Evolutionary conservation across 2,113 vertebrate genomes (phyloP).

Genomic region (Potamarius usumacintae): DNA sequence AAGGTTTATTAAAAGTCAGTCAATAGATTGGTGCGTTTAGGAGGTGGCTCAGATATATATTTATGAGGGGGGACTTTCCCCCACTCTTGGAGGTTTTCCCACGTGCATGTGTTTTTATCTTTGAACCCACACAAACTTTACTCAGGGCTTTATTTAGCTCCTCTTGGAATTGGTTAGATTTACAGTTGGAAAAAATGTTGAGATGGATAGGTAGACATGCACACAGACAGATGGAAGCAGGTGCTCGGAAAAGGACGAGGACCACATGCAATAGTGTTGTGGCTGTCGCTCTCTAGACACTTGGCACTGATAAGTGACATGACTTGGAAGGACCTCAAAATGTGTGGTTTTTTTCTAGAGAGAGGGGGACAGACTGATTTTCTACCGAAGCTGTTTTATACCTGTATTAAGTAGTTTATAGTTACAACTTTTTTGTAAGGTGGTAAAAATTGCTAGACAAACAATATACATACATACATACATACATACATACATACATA

Average conservation of each 20-base stretch:
- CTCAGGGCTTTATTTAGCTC: slow-evolving; percentile 43
- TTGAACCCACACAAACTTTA: slow-evolving; percentile 12
- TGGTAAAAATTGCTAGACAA: background rate
- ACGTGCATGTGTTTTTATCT: slow-evolving; percentile 47
- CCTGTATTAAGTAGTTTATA: background rate
- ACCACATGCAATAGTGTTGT: background rate
- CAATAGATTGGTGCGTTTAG: background rate
- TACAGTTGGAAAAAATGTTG: slow-evolving; percentile 46
- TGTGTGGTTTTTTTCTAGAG: slow-evolving; percentile 29
- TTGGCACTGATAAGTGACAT: background rate
- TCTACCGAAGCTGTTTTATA: background rate
- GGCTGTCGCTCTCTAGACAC: slow-evolving; percentile 9
- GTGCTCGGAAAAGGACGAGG: slow-evolving; percentile 28
- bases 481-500: background rate
- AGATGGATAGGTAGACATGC: slow-evolving; percentile 27
- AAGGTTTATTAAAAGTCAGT: background rate
- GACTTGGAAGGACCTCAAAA: slow-evolving; percentile 8
- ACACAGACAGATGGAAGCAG: slow-evolving; percentile 45
- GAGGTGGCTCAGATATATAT: background rate
- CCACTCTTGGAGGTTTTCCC: slow-evolving; percentile 23
- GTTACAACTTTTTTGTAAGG: background rate
- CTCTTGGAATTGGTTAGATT: slow-evolving; percentile 42
- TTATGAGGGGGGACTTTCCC: slow-evolving; percentile 37
- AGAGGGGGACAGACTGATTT: background rate
- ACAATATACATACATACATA: too few relatives aligned